A percentile compares a stretch with the other conserved stretches of the same genome.
These are phyloP conservation scores for Artemia sp. DNA, from an alignment of 2,888 invertebrate genomes.

Conservation along the genomic window DNA sequence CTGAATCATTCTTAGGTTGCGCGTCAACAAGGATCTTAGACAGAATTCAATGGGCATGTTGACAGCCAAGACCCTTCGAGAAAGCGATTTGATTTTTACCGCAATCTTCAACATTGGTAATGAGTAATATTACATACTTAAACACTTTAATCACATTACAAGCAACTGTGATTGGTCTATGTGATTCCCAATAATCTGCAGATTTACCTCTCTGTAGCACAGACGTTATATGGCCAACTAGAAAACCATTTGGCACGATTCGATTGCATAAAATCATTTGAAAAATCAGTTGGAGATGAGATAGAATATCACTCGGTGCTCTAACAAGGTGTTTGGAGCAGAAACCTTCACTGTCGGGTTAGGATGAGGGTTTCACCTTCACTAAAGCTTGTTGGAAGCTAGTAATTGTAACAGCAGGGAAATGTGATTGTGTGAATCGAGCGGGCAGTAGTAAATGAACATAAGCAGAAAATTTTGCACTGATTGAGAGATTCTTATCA, in stretches of 20 bases:
- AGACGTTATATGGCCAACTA: not conserved
- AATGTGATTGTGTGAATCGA: slow-evolving; percentile 24
- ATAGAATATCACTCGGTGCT: not conserved
- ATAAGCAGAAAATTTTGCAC: too few species aligned
- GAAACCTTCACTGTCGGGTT: not conserved
- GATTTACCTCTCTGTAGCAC: not conserved
- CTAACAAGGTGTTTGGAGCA: not conserved
- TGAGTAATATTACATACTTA: not conserved
- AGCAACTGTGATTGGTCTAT: not conserved
- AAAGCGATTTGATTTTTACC: not conserved
- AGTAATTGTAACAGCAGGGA: not conserved
- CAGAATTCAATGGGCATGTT: not conserved
- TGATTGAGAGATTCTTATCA: too few species aligned
- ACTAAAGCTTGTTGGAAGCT: not conserved
- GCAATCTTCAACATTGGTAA: not conserved
- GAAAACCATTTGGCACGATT: not conserved
- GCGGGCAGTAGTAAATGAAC: too few species aligned
- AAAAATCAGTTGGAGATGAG: not conserved
- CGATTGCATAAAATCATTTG: not conserved
- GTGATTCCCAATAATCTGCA: not conserved
- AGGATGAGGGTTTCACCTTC: not conserved
- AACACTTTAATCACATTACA: not conserved
- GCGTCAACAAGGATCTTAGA: too few species aligned
- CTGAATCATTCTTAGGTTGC: not conserved
- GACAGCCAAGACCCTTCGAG: not conserved